Base-by-base conservation (phyloP, 2,888 invertebrate genomes). In the Strigamia transsilvanica region DNA sequence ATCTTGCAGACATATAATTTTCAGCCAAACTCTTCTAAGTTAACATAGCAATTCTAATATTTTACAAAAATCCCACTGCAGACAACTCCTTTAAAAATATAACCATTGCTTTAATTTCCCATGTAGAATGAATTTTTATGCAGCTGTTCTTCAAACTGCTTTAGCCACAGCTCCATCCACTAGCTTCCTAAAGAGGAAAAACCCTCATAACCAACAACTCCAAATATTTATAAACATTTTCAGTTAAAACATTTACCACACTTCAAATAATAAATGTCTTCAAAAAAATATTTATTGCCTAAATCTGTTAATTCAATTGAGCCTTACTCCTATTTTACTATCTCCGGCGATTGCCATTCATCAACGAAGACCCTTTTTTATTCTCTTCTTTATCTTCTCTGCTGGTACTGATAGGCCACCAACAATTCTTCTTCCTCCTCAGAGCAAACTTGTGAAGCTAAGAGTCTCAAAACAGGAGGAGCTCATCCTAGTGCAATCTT, bases 401-500 rank as follows among this genome's bases (percentile, higher is more conserved):
- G 46, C 46, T 46, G 46, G 12, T 46, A 46, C 46, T 46, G 46
- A 46, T 46, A 46, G 46, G 10, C 46, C 15, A 46, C 46, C 46
- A 46, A 13, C 46, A 46, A 46, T n/a, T n/a, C 15, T 46, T 46
- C 46, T 46, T 46, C 46, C n/a, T 46, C n/a, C 46, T n/a, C 46
- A 46, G 46, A 46, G 46, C 46, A 46, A 46, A 46, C 46, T 46
- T 46, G 46, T 46, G 46, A 46, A 46, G 46, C 46, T 46, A 66
- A 66, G 61, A 66, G 61, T 18, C 61, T 21, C 61, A 21, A 66
- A 38, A 21, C 12, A 66, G 61, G 61, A 66, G 61, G 61, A 66
- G 61, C 61, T 21, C 5, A 7, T 66, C 10, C 61, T 66, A n/a
- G 61, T 23, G 61, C 21, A 66, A 66, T 66, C 23, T 23, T 18